Evolutionary conservation across 2,113 vertebrate genomes (phyloP), one percentile per base, ranked within the genome.

Genomic region (Hoplias malabaricus): DNA sequence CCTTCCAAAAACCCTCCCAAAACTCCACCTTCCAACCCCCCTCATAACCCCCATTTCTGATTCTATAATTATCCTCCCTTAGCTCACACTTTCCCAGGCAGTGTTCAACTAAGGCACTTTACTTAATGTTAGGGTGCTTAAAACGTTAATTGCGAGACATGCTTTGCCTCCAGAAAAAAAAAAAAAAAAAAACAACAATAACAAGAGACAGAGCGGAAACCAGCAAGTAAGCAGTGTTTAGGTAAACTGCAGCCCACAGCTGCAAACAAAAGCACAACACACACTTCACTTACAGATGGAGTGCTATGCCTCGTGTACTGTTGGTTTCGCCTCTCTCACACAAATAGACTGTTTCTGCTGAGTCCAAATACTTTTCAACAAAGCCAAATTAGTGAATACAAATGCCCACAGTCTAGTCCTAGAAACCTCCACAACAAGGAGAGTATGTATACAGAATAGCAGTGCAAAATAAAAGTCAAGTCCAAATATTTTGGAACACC

Each of bases 61-160:
- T 75, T 80, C 74, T 78, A 57, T 80, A 78, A 80, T 82, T 80
- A 78, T 31, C 31, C 6, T 14, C 59, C 16, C 38, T 75, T 74
- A 57, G n/a, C 61, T 33, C 56, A 13, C 33, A 27, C 53, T 65
- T 74, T 80, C 46, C 29, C 9, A 50, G 33, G 53, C 56, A 42
- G 25, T 36, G 29, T 36, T n/a, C 46, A 43, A 12, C 11, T 48
- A 57, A 56, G 69, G 54, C 74, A 36, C 14, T 80, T n/a, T 46
- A 54, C 56, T 46, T 73, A 79, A 79, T 76, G 34, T 21, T n/a
- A 42, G 3, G 38, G 14, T 73, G 16, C 62, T 79, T 50, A 63
- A 34, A 57, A 68, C 71, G 50, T 56, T 82, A 80, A 82, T 75
- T 69, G 56, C 23, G 25, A 53, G 74, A 75, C 63, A 42, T 19